phyloP scores from a whole-genome alignment of 35 echinoderm and acorn worm genomes.

The Chiridota heheva region DNA sequence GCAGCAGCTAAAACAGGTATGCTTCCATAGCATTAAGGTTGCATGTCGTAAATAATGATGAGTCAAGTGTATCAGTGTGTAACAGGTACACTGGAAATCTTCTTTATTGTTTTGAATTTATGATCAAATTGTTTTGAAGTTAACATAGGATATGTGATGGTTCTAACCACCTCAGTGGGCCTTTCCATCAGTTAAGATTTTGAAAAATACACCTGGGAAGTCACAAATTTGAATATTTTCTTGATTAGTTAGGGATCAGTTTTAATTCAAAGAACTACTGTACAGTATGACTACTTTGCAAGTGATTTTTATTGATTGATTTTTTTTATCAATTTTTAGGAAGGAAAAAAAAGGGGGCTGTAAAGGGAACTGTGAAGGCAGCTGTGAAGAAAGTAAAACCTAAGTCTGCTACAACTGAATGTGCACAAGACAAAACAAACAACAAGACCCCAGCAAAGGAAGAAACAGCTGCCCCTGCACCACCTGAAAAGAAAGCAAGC shows the following conservation, averaged over 20 bases:
- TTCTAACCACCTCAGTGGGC: neutral
- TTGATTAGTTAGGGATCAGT: too few species aligned
- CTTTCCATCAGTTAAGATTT: neutral
- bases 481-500: slow-evolving; percentile 24
- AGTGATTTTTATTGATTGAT: too few species aligned
- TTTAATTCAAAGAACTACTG: too few species aligned
- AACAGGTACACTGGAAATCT: neutral
- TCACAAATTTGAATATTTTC: too few species aligned
- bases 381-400: neutral
- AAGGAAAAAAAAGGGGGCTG: slow-evolving; percentile 1
- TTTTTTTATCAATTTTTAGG: neutral
- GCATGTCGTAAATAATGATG: neutral
- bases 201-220: neutral
- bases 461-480: neutral
- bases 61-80: neutral
- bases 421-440: slow-evolving; percentile 1
- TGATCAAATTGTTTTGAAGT: neutral
- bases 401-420: neutral
- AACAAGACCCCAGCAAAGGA: slow-evolving; percentile 18
- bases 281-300: too few species aligned
- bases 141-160: neutral
- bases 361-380: neutral
- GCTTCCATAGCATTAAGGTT: neutral
- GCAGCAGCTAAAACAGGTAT: slow-evolving; percentile 53
- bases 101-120: neutral